These are phyloP conservation scores for Zeuzera pyrina DNA, from an alignment of 2,888 invertebrate species.

Conservation along the genomic window DNA sequence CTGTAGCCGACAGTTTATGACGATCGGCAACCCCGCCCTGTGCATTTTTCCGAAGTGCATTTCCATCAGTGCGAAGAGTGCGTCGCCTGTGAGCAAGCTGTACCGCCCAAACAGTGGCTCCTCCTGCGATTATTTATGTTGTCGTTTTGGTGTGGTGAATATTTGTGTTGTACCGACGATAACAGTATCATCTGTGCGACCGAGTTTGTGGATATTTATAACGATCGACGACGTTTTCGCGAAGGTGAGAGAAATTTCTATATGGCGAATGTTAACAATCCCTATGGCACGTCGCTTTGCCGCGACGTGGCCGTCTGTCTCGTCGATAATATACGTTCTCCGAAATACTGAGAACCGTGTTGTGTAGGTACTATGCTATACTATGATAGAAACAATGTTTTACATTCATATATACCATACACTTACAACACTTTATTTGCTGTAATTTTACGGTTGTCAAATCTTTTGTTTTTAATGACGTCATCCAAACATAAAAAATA, in stretches of 20 bases:
- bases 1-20: slow-evolving; percentile 65
- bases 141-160: slow-evolving; percentile 72
- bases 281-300: slow-evolving; percentile 34
- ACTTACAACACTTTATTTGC: too few relatives aligned
- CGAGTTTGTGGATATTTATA: slow-evolving; percentile 65
- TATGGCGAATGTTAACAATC: slow-evolving; percentile 32
- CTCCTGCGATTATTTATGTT: slow-evolving; percentile 68
- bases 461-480: slow-evolving; percentile 24
- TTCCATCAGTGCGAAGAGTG: slow-evolving; percentile 58
- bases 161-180: slow-evolving; percentile 69
- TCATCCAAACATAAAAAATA: too few relatives aligned
- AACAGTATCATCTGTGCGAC: slow-evolving; percentile 70
- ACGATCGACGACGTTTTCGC: slow-evolving; percentile 47
- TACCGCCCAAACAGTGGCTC: slow-evolving; percentile 39
- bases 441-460: too few relatives aligned
- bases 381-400: too few relatives aligned
- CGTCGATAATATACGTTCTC: too few relatives aligned
- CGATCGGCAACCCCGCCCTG: slow-evolving; percentile 71
- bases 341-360: too few relatives aligned
- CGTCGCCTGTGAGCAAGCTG: slow-evolving; percentile 40
- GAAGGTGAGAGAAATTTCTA: slow-evolving; percentile 54
- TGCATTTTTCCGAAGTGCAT: slow-evolving; percentile 63
- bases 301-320: slow-evolving; percentile 59
- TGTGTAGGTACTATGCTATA: too few relatives aligned
- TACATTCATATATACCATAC: too few relatives aligned